These are phyloP conservation scores for Amphiduros pacificus DNA, from an alignment of 2,888 invertebrate genomes.

Conservation along the genomic window DNA sequence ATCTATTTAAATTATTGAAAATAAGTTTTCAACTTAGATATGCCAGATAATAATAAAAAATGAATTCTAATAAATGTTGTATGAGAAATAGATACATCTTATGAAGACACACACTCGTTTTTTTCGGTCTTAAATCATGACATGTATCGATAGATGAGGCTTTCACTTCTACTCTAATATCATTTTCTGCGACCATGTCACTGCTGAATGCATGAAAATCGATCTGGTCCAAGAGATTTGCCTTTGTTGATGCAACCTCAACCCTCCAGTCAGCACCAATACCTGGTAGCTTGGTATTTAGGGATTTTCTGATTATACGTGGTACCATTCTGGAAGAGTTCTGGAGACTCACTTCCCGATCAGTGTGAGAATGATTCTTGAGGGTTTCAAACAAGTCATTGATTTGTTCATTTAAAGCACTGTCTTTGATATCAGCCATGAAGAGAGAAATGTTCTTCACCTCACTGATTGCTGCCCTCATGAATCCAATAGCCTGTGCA, in stretches of 20 bases:
- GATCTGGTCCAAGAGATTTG: not conserved
- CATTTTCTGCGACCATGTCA: not conserved
- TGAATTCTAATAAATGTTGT: too few relatives aligned
- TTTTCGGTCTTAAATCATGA: too few relatives aligned
- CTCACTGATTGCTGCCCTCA: conserved; percentile 8
- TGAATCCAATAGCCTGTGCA: not conserved
- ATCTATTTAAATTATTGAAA: too few relatives aligned
- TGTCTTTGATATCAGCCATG: not conserved
- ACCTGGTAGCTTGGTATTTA: not conserved
- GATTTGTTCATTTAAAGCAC: too few relatives aligned
- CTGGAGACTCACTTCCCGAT: not conserved
- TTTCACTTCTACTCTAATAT: not conserved
- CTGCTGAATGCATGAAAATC: not conserved
- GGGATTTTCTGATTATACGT: not conserved
- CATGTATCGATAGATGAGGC: not conserved
- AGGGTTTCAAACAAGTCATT: not conserved
- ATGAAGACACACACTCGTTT: too few relatives aligned
- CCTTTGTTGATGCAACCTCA: not conserved
- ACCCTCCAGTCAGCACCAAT: not conserved
- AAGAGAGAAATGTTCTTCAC: conserved; percentile 5
- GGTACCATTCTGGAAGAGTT: not conserved
- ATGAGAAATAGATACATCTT: too few relatives aligned
- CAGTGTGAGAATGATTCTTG: not conserved
- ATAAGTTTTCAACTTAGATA: too few relatives aligned
- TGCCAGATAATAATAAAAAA: too few relatives aligned